These are phyloP conservation scores for Uromys caudimaculatus DNA, from an alignment of 2,797 vertebrate species.

Conservation along the genomic window DNA sequence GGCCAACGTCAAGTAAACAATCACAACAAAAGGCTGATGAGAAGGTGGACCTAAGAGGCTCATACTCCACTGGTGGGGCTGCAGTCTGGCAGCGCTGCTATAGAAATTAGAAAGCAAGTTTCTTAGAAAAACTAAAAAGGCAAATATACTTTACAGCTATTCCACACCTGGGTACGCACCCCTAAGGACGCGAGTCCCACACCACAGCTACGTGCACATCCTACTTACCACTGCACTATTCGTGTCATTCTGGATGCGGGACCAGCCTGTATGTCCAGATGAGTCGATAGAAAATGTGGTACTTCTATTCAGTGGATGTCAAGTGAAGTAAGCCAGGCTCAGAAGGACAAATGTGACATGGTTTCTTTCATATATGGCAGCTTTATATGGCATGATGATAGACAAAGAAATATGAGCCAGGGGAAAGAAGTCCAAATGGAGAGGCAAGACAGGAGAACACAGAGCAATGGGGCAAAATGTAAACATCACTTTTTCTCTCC, in stretches of 20 bases:
- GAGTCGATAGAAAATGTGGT: neutral
- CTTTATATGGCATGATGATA: neutral
- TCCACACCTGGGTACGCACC: neutral
- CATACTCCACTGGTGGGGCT: neutral
- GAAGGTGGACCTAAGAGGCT: neutral
- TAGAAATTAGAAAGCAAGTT: neutral
- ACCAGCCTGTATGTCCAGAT: neutral
- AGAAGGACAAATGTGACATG: neutral
- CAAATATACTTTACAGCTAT: neutral
- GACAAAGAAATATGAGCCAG: neutral
- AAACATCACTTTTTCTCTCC: neutral
- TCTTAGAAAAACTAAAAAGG: neutral
- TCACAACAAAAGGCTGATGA: neutral
- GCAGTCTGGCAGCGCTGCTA: neutral
- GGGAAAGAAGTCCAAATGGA: neutral
- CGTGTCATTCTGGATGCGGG: neutral
- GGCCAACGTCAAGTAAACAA: neutral
- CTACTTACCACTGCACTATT: neutral
- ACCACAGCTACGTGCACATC: neutral
- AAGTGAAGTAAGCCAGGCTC: neutral
- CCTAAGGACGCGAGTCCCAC: fast-evolving
- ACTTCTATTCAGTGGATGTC: neutral
- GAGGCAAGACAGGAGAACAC: neutral
- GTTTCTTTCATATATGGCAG: neutral
- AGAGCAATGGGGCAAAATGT: neutral